Evolutionary conservation across 2,888 invertebrate species (phyloP).

Genomic region (Thecophora atra): DNA sequence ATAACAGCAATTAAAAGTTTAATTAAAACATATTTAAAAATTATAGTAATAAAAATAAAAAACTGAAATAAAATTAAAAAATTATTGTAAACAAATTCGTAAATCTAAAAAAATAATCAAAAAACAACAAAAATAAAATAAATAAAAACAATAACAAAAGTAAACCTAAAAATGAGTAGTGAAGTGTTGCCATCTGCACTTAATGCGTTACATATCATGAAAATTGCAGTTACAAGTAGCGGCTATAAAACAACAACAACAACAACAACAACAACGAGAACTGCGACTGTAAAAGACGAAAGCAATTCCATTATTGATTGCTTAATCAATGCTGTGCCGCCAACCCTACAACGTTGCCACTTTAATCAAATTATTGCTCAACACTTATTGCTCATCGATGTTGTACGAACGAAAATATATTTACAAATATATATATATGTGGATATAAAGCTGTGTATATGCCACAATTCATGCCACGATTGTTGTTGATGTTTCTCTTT

Average conservation of each 20-base stretch:
- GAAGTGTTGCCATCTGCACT: no score
- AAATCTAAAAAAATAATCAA: no score
- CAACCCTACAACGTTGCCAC: background rate
- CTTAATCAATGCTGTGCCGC: conserved; percentile 3
- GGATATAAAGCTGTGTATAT: background rate
- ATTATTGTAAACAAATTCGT: no score
- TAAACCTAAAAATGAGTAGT: no score
- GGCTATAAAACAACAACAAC: background rate
- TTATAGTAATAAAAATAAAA: no score
- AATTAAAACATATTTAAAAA: background rate
- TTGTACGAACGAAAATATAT: background rate
- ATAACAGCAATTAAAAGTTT: background rate
- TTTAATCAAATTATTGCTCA: conserved; percentile 18
- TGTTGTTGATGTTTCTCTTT: background rate
- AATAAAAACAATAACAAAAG: no score
- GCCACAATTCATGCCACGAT: background rate
- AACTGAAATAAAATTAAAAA: no score
- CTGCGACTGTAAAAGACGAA: background rate
- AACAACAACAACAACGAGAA: background rate
- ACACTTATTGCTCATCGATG: background rate
- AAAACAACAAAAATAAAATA: no score
- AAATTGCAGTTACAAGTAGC: background rate
- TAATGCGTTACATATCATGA: no score
- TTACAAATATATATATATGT: background rate
- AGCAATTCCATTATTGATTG: background rate